Conservation (phyloP, 2,797 vertebrate species). For the Hippocampus kuda region DNA sequence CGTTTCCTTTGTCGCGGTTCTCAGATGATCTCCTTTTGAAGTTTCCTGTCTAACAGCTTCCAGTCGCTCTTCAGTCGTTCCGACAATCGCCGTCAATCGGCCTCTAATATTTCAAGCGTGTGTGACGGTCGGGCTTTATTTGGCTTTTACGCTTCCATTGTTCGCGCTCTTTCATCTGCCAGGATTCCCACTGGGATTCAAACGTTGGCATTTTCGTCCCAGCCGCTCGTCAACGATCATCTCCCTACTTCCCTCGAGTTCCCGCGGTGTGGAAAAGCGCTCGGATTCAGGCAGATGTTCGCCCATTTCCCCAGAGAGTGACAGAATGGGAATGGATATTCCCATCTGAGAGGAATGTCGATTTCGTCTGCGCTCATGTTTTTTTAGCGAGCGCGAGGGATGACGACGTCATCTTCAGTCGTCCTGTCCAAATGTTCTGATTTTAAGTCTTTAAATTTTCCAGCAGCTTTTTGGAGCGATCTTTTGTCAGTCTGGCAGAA, state of each 20-base stretch:
- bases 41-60: neutral
- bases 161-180: neutral
- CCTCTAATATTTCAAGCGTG: slow-evolving; percentile 1
- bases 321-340: slow-evolving; percentile 13
- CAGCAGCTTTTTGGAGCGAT: slow-evolving; percentile 19
- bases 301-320: neutral
- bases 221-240: neutral
- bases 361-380: neutral
- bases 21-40: neutral
- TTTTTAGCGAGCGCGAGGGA: neutral
- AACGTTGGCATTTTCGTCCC: slow-evolving; percentile 1
- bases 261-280: neutral
- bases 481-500: slow-evolving; percentile 42
- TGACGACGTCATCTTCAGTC: slow-evolving; percentile 2
- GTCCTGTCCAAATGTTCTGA: neutral
- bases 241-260: neutral
- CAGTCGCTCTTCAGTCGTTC: neutral
- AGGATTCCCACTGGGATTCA: slow-evolving; percentile 1
- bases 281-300: slow-evolving; percentile 3
- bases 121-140: slow-evolving; percentile 3
- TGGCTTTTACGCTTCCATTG: slow-evolving; percentile 3
- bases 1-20: neutral
- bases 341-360: slow-evolving; percentile 17
- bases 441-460: neutral
- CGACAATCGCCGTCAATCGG: neutral